These are phyloP conservation scores for Luidia sarsii DNA, from an alignment of 53 echinoderm and acorn worm genomes.

Conservation along the genomic window DNA sequence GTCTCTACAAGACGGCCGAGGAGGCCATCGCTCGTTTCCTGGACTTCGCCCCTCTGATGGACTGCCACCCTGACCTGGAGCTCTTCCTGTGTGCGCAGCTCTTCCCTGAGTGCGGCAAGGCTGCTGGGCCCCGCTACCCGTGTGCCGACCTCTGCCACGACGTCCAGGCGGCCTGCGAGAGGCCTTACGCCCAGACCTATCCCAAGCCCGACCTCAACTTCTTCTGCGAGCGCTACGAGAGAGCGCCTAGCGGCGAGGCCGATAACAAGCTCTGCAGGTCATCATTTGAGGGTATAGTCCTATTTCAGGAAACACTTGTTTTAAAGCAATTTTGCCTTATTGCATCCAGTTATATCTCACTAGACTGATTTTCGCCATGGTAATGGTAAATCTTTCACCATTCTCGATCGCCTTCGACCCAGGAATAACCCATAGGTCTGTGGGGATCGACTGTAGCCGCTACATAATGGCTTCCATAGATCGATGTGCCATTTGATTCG, in stretches of 20 bases:
- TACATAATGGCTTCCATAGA: no score
- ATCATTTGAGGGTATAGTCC: slow-evolving; percentile 28
- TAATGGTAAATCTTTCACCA: no score
- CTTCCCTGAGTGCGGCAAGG: slow-evolving; percentile 60
- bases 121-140: slow-evolving; percentile 34
- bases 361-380: no score
- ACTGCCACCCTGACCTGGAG: slow-evolving; percentile 30
- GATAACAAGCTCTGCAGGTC: slow-evolving; percentile 25
- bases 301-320: background rate
- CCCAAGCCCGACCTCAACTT: background rate
- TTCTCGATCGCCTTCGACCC: no score
- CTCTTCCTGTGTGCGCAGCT: slow-evolving; percentile 56
- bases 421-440: no score
- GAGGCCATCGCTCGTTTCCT: slow-evolving; percentile 39
- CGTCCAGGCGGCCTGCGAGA: slow-evolving; percentile 1
- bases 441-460: no score
- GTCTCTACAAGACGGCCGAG: slow-evolving; percentile 20
- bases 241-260: background rate
- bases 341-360: no score
- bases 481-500: no score
- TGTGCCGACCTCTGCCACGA: slow-evolving; percentile 44
- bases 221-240: slow-evolving; percentile 28
- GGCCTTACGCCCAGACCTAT: background rate
- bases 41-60: slow-evolving; percentile 14
- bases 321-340: no score